Evolutionary conservation across 2,888 invertebrate species (phyloP).

Genomic region (Venustoraphidia nigricollis): DNA sequence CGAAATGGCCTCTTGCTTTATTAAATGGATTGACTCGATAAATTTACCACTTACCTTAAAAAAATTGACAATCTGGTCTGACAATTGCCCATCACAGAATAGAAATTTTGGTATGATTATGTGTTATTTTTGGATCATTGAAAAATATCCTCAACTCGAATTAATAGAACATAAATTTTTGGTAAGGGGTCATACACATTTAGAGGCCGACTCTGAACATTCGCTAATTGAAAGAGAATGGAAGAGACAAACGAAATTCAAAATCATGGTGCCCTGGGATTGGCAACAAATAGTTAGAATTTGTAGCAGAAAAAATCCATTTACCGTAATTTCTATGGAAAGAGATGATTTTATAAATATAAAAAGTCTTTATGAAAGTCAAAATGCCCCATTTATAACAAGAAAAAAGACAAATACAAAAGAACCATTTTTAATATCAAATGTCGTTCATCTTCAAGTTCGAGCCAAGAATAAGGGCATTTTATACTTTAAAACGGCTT

Average conservation of each 20-base stretch:
- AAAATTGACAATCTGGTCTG: slow-evolving; percentile 8
- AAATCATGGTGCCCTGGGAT: slow-evolving; percentile 13
- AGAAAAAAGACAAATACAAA: background rate
- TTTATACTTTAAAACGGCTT: slow-evolving; percentile 2
- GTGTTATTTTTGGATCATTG: slow-evolving; percentile 6
- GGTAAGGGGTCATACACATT: slow-evolving; percentile 13
- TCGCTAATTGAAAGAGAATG: slow-evolving; percentile 8
- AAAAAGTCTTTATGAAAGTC: background rate
- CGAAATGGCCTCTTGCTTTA: slow-evolving; percentile 14
- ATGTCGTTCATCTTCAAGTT: background rate
- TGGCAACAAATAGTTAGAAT: slow-evolving; percentile 12
- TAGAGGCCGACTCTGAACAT: slow-evolving; percentile 11
- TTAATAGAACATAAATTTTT: slow-evolving; percentile 14
- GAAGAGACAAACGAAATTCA: slow-evolving; percentile 8
- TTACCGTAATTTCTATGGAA: slow-evolving; percentile 2
- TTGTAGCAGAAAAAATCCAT: background rate
- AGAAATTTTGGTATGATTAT: slow-evolving; percentile 5
- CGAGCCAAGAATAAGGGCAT: background rate
- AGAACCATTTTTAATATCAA: slow-evolving; percentile 2
- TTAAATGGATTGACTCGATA: slow-evolving; percentile 11
- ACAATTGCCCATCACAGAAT: slow-evolving; percentile 8
- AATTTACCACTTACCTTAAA: slow-evolving; percentile 1
- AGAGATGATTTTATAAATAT: slow-evolving; percentile 1
- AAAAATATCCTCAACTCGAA: slow-evolving; percentile 6
- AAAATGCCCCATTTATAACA: background rate